Conservation (phyloP, 1,140 invertebrate genomes). For the Drosophila quadrilineata region DNA sequence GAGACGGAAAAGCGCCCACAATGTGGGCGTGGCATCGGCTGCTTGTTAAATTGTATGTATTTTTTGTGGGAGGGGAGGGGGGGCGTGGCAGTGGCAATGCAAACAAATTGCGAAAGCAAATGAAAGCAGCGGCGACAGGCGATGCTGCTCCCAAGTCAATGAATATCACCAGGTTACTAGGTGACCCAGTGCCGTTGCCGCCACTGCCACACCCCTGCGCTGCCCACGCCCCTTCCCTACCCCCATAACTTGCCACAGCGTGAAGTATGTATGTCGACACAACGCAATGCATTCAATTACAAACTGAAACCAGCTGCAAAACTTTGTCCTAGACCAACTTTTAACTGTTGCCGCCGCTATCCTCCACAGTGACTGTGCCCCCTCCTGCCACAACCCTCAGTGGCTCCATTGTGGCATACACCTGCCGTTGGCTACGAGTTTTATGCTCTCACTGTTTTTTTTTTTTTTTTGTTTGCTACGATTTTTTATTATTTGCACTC, state of each 20-base stretch:
- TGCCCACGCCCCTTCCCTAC: neutral
- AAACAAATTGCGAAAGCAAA: slow-evolving; percentile 57
- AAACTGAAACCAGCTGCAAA: slow-evolving; percentile 25
- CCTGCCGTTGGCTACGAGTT: neutral
- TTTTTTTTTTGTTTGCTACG: slow-evolving; percentile 54
- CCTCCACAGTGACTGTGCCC: neutral
- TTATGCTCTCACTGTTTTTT: no score
- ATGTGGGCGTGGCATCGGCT: neutral
- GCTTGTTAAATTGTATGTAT: neutral
- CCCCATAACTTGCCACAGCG: no score
- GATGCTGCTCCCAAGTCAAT: slow-evolving; percentile 60
- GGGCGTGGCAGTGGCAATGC: slow-evolving; percentile 44
- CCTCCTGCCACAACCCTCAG: neutral
- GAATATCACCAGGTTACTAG: slow-evolving; percentile 78
- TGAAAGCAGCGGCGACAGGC: slow-evolving; percentile 29
- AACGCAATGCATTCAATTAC: slow-evolving; percentile 36
- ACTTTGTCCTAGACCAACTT: slow-evolving; percentile 80
- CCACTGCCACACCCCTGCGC: slow-evolving; percentile 10
- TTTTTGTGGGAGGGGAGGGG: neutral
- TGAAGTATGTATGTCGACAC: neutral
- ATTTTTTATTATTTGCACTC: slow-evolving; percentile 46
- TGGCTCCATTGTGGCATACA: neutral
- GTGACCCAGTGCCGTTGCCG: slow-evolving; percentile 63
- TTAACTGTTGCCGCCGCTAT: slow-evolving; percentile 30
- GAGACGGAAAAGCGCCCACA: neutral